Conservation (phyloP, 2,888 invertebrate species). For the Sipunculus nudus region DNA sequence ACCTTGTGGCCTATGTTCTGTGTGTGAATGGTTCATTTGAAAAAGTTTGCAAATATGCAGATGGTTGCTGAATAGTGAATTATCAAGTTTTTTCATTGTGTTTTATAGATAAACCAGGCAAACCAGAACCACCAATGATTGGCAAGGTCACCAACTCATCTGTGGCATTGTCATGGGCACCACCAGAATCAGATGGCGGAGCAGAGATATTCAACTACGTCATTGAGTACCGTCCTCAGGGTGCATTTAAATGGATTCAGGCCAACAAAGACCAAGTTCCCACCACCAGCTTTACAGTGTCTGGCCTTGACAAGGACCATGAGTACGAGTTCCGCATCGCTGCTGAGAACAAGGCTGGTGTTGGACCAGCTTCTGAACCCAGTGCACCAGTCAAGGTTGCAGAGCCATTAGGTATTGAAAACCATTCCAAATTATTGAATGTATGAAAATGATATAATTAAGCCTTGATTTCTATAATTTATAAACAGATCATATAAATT, state of each 20-base stretch:
- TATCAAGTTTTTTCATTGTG: neutral
- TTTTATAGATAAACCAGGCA: conserved; percentile 67
- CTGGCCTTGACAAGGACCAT: conserved; percentile 30
- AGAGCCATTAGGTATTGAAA: conserved; percentile 27
- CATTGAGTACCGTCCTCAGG: conserved; percentile 76
- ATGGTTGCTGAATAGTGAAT: neutral
- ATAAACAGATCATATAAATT: neutral
- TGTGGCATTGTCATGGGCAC: conserved; percentile 75
- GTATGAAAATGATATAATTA: neutral
- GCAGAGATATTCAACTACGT: conserved; percentile 44
- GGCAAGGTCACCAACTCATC: conserved; percentile 73
- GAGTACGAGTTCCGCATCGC: conserved; percentile 84
- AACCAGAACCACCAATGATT: conserved; percentile 36
- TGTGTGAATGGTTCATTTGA: no score
- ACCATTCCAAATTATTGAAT: neutral
- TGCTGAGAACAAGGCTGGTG: conserved; percentile 65
- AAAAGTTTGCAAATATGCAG: neutral
- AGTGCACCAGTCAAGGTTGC: conserved; percentile 72
- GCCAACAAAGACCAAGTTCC: conserved; percentile 19
- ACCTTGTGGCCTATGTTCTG: no score
- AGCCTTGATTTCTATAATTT: neutral
- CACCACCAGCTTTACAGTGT: conserved; percentile 25
- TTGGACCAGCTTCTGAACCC: conserved; percentile 74
- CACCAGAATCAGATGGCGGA: conserved; percentile 49
- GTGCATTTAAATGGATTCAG: conserved; percentile 59